Conservation (phyloP, 2,888 invertebrate genomes). For the Labia minor region DNA sequence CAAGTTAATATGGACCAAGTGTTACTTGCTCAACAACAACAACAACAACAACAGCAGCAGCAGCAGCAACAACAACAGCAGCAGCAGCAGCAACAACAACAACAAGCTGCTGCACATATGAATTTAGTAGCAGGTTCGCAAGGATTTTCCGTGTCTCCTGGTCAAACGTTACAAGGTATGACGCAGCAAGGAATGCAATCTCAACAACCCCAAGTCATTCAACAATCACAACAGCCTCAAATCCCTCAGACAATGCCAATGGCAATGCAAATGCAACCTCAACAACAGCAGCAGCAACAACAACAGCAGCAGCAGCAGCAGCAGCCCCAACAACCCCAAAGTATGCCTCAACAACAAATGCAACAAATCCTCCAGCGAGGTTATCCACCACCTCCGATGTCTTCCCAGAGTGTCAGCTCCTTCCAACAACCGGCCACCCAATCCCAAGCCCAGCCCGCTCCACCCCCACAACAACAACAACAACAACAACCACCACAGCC, state of each 20-base stretch:
- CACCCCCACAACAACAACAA: neutral
- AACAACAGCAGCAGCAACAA: slow-evolving; percentile 23
- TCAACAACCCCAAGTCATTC: slow-evolving; percentile 23
- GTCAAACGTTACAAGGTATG: slow-evolving; percentile 24
- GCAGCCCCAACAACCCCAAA: slow-evolving; percentile 19
- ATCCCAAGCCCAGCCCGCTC: neutral
- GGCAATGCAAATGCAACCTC: slow-evolving; percentile 19
- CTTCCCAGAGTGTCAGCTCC: slow-evolving; percentile 23
- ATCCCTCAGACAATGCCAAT: slow-evolving; percentile 15
- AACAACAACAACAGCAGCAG: slow-evolving; percentile 18
- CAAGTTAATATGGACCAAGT: slow-evolving; percentile 24
- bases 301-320: slow-evolving; percentile 25
- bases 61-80: slow-evolving; percentile 15
- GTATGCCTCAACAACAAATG: slow-evolving; percentile 23
- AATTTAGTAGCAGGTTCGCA: neutral
- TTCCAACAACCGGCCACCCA: slow-evolving; percentile 23
- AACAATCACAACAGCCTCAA: slow-evolving; percentile 22
- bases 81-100: slow-evolving; percentile 15
- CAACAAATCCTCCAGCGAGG: slow-evolving; percentile 26
- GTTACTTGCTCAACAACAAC: slow-evolving; percentile 25
- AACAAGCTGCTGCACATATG: neutral
- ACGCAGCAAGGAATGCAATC: slow-evolving; percentile 19
- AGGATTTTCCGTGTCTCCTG: slow-evolving; percentile 20
- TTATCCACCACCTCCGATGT: slow-evolving; percentile 24
- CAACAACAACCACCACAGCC: neutral